These are phyloP conservation scores for Carollia perspicillata DNA, from an alignment of 2,113 vertebrate species.

Conservation along the genomic window DNA sequence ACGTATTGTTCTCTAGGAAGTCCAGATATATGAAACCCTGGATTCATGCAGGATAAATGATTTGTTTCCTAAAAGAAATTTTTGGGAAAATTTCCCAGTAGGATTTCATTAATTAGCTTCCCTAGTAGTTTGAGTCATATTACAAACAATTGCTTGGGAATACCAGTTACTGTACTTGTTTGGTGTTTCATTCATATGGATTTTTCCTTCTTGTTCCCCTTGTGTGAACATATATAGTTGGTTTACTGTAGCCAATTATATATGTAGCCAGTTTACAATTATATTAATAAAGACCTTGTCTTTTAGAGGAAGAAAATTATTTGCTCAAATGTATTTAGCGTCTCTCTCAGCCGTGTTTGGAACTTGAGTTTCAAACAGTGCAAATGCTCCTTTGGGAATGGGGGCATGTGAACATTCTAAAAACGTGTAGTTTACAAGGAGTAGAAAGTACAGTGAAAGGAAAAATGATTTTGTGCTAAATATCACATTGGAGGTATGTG, in stretches of 20 bases:
- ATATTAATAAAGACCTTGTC: constrained; percentile 20
- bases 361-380: not conserved
- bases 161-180: constrained; percentile 16
- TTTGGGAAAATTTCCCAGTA: not conserved
- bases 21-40: not conserved
- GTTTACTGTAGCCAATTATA: not conserved
- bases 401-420: not conserved
- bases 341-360: not conserved
- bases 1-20: constrained; percentile 18
- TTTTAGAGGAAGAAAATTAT: constrained; percentile 33
- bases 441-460: not conserved
- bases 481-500: not conserved
- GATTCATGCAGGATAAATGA: not conserved
- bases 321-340: constrained; percentile 2
- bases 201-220: not conserved
- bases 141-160: constrained; percentile 15
- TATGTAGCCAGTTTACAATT: constrained; percentile 11
- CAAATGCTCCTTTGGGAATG: constrained; percentile 12
- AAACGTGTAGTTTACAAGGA: not conserved
- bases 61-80: not conserved
- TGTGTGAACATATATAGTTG: not conserved
- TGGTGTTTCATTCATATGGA: constrained; percentile 21
- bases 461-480: constrained; percentile 37
- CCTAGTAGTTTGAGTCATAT: not conserved
- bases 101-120: constrained; percentile 17